Evolutionary conservation across 2,888 invertebrate species (phyloP).

Genomic region (Agriopis leucophaearia): DNA sequence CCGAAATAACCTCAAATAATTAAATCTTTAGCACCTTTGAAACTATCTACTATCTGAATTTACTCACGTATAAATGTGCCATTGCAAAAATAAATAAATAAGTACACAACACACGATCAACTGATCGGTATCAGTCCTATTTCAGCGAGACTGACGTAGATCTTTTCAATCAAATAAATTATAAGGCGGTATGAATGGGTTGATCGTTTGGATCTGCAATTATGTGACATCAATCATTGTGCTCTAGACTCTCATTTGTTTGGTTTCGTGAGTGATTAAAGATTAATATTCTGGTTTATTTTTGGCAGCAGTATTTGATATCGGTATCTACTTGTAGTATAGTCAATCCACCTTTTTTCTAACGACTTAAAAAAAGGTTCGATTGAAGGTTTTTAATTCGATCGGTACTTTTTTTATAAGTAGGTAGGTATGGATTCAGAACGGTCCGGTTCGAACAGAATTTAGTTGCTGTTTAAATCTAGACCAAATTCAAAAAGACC

Average conservation of each 20-base stretch:
- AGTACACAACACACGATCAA: constrained; percentile 21
- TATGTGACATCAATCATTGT: constrained; percentile 42
- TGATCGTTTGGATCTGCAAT: constrained; percentile 44
- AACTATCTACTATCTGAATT: constrained; percentile 16
- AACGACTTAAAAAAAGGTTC: too few species aligned
- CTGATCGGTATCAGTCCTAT: constrained; percentile 16
- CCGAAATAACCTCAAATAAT: too few species aligned
- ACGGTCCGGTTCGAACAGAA: too few species aligned
- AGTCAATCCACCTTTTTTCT: too few species aligned
- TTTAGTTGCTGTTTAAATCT: too few species aligned
- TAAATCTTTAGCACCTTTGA: too few species aligned
- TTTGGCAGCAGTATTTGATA: neutral
- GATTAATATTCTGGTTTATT: neutral
- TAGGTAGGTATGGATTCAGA: too few species aligned
- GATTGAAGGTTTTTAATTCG: too few species aligned
- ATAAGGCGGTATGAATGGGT: constrained; percentile 9
- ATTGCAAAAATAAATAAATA: constrained; percentile 21
- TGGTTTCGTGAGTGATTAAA: constrained; percentile 5
- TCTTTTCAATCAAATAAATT: constrained; percentile 29
- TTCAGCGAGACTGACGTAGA: constrained; percentile 25
- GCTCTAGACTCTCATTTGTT: neutral
- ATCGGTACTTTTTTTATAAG: too few species aligned
- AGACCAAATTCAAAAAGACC: too few species aligned
- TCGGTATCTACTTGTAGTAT: too few species aligned
- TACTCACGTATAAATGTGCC: constrained; percentile 6